Evolutionary conservation across 2,888 invertebrate species (phyloP).

Genomic region (Beris morrisii): DNA sequence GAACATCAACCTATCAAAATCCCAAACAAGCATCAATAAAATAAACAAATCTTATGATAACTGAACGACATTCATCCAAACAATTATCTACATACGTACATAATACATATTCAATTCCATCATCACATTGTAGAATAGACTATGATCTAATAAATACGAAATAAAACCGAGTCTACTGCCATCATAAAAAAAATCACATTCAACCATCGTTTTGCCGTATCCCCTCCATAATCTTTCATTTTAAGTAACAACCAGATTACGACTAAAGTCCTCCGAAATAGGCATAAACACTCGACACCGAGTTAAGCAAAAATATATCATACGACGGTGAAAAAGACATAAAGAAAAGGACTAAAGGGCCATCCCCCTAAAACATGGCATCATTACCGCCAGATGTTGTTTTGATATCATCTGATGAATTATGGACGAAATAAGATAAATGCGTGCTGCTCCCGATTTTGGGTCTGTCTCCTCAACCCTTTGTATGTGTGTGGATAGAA

Average conservation of each 20-base stretch:
- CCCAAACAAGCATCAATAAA: too few relatives aligned
- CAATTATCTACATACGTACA: too few relatives aligned
- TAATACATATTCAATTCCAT: too few relatives aligned
- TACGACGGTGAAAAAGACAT: conserved; percentile 15
- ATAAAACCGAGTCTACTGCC: too few relatives aligned
- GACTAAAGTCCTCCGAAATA: conserved; percentile 24
- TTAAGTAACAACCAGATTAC: conserved; percentile 16
- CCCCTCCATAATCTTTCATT: background rate
- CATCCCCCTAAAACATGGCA: conserved; percentile 12
- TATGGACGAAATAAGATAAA: conserved; percentile 30
- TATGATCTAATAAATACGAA: too few relatives aligned
- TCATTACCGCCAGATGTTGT: conserved; percentile 37
- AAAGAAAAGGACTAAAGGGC: conserved; percentile 15
- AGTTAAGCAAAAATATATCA: conserved; percentile 2
- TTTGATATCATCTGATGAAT: conserved; percentile 38
- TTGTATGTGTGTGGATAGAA: too few relatives aligned
- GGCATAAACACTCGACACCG: conserved; percentile 27
- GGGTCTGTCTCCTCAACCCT: too few relatives aligned
- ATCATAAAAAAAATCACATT: too few relatives aligned
- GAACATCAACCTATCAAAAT: too few relatives aligned
- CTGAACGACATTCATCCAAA: too few relatives aligned
- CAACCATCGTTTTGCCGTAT: background rate
- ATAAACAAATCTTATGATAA: too few relatives aligned
- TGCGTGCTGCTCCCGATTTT: conserved; percentile 8
- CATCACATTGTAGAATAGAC: too few relatives aligned